A percentile compares a stretch with the other conserved stretches of the same genome.
Evolutionary conservation across 2,113 vertebrate species (phyloP).

Genomic region (Entosphenus tridentatus): DNA sequence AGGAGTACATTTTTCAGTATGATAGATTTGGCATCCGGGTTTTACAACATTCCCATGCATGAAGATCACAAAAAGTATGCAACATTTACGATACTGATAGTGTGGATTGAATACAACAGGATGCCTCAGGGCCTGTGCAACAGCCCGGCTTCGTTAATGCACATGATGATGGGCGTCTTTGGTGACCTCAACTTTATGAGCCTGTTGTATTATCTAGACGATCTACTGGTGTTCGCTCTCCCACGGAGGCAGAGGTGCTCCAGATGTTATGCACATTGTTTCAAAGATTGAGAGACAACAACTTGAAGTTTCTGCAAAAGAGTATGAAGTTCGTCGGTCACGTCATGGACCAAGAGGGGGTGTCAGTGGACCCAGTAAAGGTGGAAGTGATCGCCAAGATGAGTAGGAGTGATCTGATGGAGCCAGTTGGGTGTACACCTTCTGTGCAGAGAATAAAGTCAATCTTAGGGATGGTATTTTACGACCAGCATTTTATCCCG

Average conservation of each 20-base stretch:
- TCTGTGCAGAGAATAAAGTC: slow-evolving; percentile 8
- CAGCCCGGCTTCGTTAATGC: neutral
- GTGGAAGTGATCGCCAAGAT: slow-evolving; percentile 3
- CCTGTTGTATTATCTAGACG: slow-evolving; percentile 1
- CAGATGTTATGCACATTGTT: slow-evolving; percentile 10
- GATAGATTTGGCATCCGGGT: too few species aligned
- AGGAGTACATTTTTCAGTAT: neutral
- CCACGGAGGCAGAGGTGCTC: slow-evolving; percentile 4
- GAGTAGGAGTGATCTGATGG: slow-evolving; percentile 11
- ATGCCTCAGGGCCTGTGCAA: neutral
- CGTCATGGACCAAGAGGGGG: slow-evolving; percentile 7
- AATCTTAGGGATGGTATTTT: slow-evolving; percentile 12
- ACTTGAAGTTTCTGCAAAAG: slow-evolving; percentile 9
- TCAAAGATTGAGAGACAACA: slow-evolving; percentile 6
- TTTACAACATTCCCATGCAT: neutral
- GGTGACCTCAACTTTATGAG: neutral
- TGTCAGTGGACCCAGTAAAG: slow-evolving; percentile 10
- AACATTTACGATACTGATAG: neutral
- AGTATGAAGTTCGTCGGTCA: slow-evolving; percentile 11
- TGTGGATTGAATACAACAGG: neutral
- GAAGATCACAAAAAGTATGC: neutral
- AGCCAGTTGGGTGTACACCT: neutral
- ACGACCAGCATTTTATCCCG: slow-evolving; percentile 12
- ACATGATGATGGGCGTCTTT: slow-evolving; percentile 1
- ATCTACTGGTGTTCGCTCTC: neutral